These are phyloP conservation scores for Resseliella maxima DNA, from an alignment of 2,888 invertebrate genomes.

Conservation along the genomic window DNA sequence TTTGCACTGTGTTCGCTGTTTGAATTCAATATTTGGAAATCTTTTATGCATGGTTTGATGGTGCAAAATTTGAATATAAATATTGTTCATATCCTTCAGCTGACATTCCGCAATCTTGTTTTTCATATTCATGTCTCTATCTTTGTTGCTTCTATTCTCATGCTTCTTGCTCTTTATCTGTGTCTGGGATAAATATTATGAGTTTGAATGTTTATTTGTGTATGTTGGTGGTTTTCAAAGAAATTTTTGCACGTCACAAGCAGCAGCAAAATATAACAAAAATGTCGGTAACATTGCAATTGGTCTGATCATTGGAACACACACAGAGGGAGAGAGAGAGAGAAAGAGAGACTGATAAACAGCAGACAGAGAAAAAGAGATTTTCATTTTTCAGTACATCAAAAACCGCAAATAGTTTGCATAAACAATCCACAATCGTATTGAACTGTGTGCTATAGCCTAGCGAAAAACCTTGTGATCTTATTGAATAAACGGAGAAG, in stretches of 20 bases:
- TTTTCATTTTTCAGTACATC: neutral
- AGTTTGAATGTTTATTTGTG: neutral
- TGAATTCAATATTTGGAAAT: neutral
- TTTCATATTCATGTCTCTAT: neutral
- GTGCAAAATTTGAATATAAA: slow-evolving; percentile 10
- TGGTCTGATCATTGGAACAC: too few species aligned
- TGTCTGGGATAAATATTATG: too few species aligned
- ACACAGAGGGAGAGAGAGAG: too few species aligned
- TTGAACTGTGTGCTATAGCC: neutral
- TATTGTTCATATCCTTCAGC: neutral
- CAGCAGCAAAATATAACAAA: neutral
- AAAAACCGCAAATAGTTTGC: neutral
- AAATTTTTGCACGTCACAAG: neutral
- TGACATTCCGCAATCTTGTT: neutral
- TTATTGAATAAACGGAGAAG: neutral
- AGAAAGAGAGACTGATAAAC: too few species aligned
- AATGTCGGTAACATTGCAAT: too few species aligned
- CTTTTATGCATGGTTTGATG: slow-evolving; percentile 6
- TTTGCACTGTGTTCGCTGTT: neutral
- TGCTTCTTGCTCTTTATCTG: too few species aligned
- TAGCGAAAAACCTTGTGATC: neutral
- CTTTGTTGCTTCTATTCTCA: too few species aligned
- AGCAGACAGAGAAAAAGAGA: neutral
- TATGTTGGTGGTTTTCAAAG: neutral
- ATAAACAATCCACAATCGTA: slow-evolving; percentile 17